Evolutionary conservation across 1,140 invertebrate species (phyloP).

Genomic region (Zaprionus ghesquierei): DNA sequence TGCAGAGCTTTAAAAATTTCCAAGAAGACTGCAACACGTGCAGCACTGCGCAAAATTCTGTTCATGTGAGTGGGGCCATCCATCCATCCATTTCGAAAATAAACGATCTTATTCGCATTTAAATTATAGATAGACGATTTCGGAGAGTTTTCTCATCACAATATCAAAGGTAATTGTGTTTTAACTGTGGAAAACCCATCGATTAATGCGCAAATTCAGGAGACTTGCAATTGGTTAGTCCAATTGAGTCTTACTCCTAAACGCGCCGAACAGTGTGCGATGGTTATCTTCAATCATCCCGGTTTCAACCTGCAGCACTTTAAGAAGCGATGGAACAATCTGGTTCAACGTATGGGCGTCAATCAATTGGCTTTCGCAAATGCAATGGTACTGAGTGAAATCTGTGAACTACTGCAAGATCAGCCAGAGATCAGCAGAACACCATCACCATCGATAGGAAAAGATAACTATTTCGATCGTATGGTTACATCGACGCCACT

Average conservation of each 20-base stretch:
- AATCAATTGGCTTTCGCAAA: not conserved
- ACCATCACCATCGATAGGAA: not conserved
- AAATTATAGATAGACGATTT: not conserved
- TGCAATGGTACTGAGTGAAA: not conserved
- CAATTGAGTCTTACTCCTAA: not conserved
- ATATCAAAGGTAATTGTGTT: not conserved
- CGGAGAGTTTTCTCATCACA: not conserved
- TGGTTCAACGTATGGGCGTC: not conserved
- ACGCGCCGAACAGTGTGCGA: conserved; percentile 1
- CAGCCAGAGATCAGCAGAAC: not conserved
- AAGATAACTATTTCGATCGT: not conserved
- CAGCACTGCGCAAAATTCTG: too few species aligned
- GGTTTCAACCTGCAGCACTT: not conserved
- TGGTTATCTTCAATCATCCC: not conserved
- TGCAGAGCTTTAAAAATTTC: too few species aligned
- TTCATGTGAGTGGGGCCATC: too few species aligned
- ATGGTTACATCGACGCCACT: conserved; percentile 6
- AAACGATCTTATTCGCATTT: too few species aligned
- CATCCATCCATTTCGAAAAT: too few species aligned
- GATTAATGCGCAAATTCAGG: not conserved
- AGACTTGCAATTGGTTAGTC: not conserved
- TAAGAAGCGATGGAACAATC: not conserved
- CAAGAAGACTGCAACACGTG: too few species aligned
- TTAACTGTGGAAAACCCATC: too few species aligned
- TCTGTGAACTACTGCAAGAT: not conserved